Evolutionary conservation across 37 sponge, comb jelly and placozoan species (phyloP).

Genomic region (Halisarca cf. caerulea): DNA sequence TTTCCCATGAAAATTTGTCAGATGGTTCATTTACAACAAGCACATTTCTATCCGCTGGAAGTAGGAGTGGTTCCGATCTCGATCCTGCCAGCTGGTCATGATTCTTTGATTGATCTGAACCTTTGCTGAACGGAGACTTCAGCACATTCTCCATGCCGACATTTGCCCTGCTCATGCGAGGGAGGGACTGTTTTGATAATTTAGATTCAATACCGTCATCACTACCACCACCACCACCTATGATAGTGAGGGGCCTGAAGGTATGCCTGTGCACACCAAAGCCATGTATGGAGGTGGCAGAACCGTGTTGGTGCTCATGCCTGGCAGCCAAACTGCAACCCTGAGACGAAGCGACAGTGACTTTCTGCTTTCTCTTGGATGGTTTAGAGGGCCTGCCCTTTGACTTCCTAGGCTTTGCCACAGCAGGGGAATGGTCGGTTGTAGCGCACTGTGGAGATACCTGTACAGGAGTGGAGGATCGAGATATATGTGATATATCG

Average conservation of each 20-base stretch:
- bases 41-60: no score
- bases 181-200: no score
- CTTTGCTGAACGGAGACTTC: no score
- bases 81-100: no score
- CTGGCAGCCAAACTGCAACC: not conserved
- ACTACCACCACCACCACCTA: not conserved
- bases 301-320: not conserved
- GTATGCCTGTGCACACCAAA: not conserved
- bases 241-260: not conserved
- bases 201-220: no score
- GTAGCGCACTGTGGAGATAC: conserved; percentile 40
- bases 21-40: no score
- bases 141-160: no score
- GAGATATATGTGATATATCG: no score
- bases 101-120: no score
- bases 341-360: not conserved
- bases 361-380: not conserved
- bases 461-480: conserved; percentile 6
- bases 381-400: not conserved
- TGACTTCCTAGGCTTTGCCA: not conserved
- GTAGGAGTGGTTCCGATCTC: no score
- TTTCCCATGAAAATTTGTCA: no score
- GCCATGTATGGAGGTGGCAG: not conserved
- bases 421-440: not conserved
- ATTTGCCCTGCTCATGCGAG: no score